A percentile compares a stretch with the other conserved stretches of the same genome.
Conservation (phyloP, 1,140 invertebrate genomes). For the Hesperophylax magnus region DNA sequence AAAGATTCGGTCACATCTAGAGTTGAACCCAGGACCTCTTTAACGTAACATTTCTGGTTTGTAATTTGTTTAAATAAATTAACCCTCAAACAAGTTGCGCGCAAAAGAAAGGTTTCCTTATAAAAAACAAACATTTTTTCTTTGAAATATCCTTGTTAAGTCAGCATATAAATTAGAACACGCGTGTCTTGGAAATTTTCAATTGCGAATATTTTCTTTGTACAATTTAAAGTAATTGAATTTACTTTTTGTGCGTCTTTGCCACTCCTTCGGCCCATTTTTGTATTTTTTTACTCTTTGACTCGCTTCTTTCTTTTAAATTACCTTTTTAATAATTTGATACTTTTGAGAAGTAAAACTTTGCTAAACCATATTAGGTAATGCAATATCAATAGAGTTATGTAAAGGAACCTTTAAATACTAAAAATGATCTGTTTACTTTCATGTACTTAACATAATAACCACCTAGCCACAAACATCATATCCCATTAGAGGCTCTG, state of each 20-base stretch:
- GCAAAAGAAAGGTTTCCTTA: background rate
- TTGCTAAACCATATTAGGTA: background rate
- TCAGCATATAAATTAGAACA: conserved; percentile 17
- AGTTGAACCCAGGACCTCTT: no score
- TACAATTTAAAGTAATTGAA: conserved; percentile 36
- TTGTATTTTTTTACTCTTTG: conserved; percentile 1
- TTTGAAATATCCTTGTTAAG: background rate
- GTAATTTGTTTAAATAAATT: background rate
- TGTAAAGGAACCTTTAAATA: background rate
- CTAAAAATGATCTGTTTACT: background rate
- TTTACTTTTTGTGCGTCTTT: conserved; percentile 26
- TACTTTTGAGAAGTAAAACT: background rate
- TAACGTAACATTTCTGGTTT: background rate
- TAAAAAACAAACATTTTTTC: background rate
- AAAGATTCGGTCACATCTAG: no score
- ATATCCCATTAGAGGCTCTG: no score
- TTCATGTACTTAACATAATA: background rate
- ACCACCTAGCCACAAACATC: no score
- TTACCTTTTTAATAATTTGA: conserved; percentile 7
- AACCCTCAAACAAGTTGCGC: background rate
- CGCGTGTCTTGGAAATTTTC: conserved; percentile 16
- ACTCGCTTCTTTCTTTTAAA: conserved; percentile 1
- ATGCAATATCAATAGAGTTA: background rate
- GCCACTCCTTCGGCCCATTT: background rate
- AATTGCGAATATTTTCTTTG: conserved; percentile 37